Percentiles rank a stretch among this genome's conserved stretches.
phyloP scores from a whole-genome alignment of 2,888 invertebrate species.

The Napeogenes sylphis region DNA sequence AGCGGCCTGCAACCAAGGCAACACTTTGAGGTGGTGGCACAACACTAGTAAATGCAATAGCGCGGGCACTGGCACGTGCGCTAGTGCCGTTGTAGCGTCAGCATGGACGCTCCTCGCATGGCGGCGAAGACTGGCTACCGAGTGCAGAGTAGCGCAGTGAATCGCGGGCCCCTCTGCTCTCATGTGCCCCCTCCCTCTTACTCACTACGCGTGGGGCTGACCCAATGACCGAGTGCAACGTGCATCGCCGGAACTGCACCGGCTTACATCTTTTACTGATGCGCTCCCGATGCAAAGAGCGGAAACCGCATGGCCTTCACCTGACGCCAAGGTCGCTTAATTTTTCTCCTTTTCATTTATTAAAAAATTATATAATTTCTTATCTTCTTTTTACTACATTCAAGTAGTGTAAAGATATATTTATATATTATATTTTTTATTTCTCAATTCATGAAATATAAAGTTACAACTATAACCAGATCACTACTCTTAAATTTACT shows the following conservation, averaged over 20 bases:
- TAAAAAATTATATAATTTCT: not conserved
- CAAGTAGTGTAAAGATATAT: too few species aligned
- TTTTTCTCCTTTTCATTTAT: conserved; percentile 11
- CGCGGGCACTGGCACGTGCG: conserved; percentile 44
- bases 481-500: too few species aligned
- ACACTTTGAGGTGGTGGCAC: conserved; percentile 52
- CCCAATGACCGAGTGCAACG: conserved; percentile 74
- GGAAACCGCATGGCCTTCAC: conserved; percentile 71
- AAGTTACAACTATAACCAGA: too few species aligned
- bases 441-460: too few species aligned
- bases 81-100: conserved; percentile 46
- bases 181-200: conserved; percentile 27
- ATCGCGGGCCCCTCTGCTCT: conserved; percentile 27
- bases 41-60: conserved; percentile 47
- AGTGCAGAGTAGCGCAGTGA: conserved; percentile 29
- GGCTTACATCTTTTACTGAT: conserved; percentile 56
- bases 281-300: conserved; percentile 63
- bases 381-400: not conserved
- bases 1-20: conserved; percentile 69
- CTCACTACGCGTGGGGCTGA: conserved; percentile 48
- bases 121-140: conserved; percentile 36
- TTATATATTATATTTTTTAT: too few species aligned
- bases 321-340: conserved; percentile 62
- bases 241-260: conserved; percentile 68
- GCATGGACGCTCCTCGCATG: conserved; percentile 47